These are phyloP conservation scores for Trachemys scripta DNA, from an alignment of 2,113 vertebrate species.

Conservation along the genomic window DNA sequence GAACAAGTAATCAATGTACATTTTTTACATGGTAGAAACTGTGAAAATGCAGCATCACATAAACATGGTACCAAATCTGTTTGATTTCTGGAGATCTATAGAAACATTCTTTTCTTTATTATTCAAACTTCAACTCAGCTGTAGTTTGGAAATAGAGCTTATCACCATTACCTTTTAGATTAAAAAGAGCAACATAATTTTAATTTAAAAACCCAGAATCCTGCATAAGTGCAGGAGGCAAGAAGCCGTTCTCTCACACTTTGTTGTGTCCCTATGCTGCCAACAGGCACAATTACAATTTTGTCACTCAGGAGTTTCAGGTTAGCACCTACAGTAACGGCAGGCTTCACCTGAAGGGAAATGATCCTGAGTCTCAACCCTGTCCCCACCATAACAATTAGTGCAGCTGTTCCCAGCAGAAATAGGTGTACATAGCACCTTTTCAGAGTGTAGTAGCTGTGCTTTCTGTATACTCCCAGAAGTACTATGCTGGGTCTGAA, in stretches of 20 bases:
- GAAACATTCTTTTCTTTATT: not conserved
- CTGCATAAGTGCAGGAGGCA: not conserved
- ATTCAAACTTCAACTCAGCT: not conserved
- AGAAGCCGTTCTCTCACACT: not conserved
- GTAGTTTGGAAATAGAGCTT: not conserved
- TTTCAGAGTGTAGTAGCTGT: not conserved
- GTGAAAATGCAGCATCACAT: not conserved
- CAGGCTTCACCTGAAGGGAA: not conserved
- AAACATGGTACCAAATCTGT: not conserved
- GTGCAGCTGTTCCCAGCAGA: too few relatives aligned
- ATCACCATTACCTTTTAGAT: not conserved
- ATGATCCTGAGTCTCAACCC: not conserved
- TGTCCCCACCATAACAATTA: not conserved
- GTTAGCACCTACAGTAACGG: not conserved
- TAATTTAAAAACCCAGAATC: not conserved
- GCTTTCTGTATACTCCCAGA: not conserved
- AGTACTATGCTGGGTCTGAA: not conserved
- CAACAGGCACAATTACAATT: not conserved
- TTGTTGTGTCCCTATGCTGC: not conserved
- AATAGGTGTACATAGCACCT: not conserved
- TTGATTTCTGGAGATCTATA: not conserved
- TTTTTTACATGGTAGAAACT: not conserved
- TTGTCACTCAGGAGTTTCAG: not conserved
- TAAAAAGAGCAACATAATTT: not conserved
- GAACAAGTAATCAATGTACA: not conserved